Percentiles rank a stretch among this genome's conserved stretches.
Conservation (phyloP, 1,140 invertebrate species). For the Zophobas morio region DNA sequence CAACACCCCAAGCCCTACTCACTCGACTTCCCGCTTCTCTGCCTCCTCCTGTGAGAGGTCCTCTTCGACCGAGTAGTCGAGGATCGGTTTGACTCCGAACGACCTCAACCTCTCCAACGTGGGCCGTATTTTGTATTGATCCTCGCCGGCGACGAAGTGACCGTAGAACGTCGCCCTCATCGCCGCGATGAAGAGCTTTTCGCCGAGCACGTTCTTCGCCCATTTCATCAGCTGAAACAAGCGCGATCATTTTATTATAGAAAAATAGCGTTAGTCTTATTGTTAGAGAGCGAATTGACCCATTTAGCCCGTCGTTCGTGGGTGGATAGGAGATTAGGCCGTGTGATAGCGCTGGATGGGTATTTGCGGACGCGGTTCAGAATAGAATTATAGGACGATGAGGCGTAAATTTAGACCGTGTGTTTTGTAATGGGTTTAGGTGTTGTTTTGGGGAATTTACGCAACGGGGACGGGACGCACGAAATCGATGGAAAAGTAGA, state of each 20-base stretch:
- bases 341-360: not conserved
- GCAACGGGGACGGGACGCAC: no score
- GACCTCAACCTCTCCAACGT: conserved; percentile 86
- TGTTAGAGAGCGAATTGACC: not conserved
- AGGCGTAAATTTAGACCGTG: not conserved
- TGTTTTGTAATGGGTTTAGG: not conserved
- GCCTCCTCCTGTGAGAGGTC: conserved; percentile 86
- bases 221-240: conserved; percentile 89
- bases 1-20: conserved; percentile 66
- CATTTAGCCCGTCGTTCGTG: not conserved
- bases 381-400: not conserved
- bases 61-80: conserved; percentile 99
- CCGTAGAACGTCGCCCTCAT: conserved; percentile 98
- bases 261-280: conserved; percentile 8
- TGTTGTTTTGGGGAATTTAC: no score
- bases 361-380: not conserved
- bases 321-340: not conserved
- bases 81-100: conserved; percentile 98
- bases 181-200: conserved; percentile 85
- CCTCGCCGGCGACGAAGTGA: conserved; percentile 98
- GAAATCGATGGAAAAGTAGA: no score
- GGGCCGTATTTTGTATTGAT: conserved; percentile 89
- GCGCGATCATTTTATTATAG: not conserved
- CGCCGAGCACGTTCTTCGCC: conserved; percentile 84
- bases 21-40: conserved; percentile 93